phyloP scores from a whole-genome alignment of 2,113 vertebrate species.

The Miniopterus natalensis region DNA sequence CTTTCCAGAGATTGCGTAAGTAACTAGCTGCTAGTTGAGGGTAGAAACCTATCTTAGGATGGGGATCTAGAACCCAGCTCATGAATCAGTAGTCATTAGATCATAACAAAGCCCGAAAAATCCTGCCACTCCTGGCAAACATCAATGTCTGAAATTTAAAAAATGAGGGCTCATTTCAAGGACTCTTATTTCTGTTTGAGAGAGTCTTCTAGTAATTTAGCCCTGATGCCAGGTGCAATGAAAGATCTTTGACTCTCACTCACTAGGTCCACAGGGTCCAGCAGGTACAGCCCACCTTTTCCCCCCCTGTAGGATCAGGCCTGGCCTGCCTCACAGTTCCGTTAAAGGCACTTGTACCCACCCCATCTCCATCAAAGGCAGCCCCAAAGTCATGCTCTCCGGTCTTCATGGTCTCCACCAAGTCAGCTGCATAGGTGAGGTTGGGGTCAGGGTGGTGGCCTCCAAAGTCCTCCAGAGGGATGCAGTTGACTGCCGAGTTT shows the following conservation, averaged over 20 bases:
- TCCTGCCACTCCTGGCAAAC: background rate
- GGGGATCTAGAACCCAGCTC: background rate
- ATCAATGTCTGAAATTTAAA: background rate
- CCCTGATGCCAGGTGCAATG: background rate
- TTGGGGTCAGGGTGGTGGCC: slow-evolving; percentile 99
- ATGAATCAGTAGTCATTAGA: background rate
- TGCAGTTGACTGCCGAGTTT: slow-evolving; percentile 95
- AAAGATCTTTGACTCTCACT: background rate
- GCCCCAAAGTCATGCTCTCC: slow-evolving; percentile 98
- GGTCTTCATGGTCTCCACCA: slow-evolving; percentile 97
- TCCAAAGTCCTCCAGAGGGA: slow-evolving; percentile 97
- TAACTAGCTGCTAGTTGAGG: background rate
- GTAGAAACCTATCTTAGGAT: background rate
- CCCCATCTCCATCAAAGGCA: slow-evolving; percentile 98
- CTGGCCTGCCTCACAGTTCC: background rate
- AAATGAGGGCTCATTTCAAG: background rate
- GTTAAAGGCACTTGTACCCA: slow-evolving; percentile 82
- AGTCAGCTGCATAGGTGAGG: slow-evolving; percentile 96
- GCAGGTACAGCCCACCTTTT: background rate
- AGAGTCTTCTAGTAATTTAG: background rate
- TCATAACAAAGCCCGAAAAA: background rate
- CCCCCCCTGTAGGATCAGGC: background rate
- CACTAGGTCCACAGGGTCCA: background rate
- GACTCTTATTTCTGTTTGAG: background rate
- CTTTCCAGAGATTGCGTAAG: background rate